These are phyloP conservation scores for Phlogophora meticulosa DNA, from an alignment of 2,888 invertebrate genomes.

Conservation along the genomic window DNA sequence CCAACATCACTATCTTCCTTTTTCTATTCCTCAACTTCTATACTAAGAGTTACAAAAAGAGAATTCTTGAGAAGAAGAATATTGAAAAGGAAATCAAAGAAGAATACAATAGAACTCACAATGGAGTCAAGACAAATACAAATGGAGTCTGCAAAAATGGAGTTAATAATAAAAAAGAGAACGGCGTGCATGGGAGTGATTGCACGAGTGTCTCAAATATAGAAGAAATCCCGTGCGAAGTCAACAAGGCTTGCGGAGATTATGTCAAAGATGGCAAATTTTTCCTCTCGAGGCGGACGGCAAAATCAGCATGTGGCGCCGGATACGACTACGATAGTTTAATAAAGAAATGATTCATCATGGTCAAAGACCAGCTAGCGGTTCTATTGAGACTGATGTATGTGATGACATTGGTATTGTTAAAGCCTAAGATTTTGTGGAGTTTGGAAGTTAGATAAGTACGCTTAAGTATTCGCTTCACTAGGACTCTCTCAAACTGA, in stretches of 20 bases:
- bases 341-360: slow-evolving; percentile 86
- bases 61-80: slow-evolving; percentile 74
- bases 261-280: slow-evolving; percentile 81
- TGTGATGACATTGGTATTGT: slow-evolving; percentile 82
- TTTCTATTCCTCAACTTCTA: slow-evolving; percentile 93
- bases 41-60: slow-evolving; percentile 90
- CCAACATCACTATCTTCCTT: slow-evolving; percentile 92
- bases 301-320: slow-evolving; percentile 77
- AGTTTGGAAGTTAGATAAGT: slow-evolving; percentile 73
- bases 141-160: slow-evolving; percentile 70
- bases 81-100: slow-evolving; percentile 74
- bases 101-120: slow-evolving; percentile 70
- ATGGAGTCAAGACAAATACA: slow-evolving; percentile 69
- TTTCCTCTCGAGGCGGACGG: slow-evolving; percentile 82
- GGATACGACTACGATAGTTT: slow-evolving; percentile 82
- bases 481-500: slow-evolving; percentile 66
- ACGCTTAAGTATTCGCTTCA: slow-evolving; percentile 71
- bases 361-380: slow-evolving; percentile 72
- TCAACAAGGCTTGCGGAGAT: slow-evolving; percentile 81
- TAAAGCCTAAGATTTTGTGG: slow-evolving; percentile 67
- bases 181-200: slow-evolving; percentile 70
- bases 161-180: slow-evolving; percentile 69
- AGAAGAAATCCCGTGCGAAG: slow-evolving; percentile 80
- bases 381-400: slow-evolving; percentile 88
- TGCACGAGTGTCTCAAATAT: slow-evolving; percentile 69